A percentile compares a stretch with the other conserved stretches of the same genome.
phyloP scores from a whole-genome alignment of 2,797 vertebrate genomes.

The Hoplostethus atlanticus region DNA sequence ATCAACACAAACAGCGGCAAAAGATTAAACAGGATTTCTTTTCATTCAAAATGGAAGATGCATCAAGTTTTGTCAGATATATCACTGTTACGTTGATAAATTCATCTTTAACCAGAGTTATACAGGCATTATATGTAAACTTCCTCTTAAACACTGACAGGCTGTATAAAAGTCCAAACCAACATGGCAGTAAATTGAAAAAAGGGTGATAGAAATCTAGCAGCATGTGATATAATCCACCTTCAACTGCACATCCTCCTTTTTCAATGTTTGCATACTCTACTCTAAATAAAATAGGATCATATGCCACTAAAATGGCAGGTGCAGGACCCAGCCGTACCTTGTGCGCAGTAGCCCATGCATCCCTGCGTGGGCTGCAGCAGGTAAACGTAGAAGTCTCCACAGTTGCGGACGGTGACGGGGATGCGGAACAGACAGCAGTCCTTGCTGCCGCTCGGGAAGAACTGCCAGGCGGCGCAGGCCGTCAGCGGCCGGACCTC shows the following conservation, averaged over 20 bases:
- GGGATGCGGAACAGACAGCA: constrained; percentile 94
- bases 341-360: constrained; percentile 95
- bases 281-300: no score
- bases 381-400: constrained; percentile 91
- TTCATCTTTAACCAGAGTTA: no score
- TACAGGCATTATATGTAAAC: not conserved
- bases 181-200: no score
- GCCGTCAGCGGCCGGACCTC: constrained; percentile 89
- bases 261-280: no score
- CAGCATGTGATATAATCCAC: no score
- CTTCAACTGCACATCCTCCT: no score
- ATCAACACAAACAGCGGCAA: not conserved
- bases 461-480: constrained; percentile 91
- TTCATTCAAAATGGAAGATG: not conserved
- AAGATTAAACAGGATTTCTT: not conserved
- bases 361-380: constrained; percentile 93
- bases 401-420: constrained; percentile 90
- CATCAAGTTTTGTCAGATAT: not conserved
- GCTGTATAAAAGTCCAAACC: no score
- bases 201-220: no score
- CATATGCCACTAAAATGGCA: constrained; percentile 5
- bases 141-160: no score
- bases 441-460: constrained; percentile 84
- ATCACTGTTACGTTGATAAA: not conserved
- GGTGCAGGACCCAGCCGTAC: constrained; percentile 63